Conservation (phyloP, 2,113 vertebrate species). For the Chamaea fasciata region DNA sequence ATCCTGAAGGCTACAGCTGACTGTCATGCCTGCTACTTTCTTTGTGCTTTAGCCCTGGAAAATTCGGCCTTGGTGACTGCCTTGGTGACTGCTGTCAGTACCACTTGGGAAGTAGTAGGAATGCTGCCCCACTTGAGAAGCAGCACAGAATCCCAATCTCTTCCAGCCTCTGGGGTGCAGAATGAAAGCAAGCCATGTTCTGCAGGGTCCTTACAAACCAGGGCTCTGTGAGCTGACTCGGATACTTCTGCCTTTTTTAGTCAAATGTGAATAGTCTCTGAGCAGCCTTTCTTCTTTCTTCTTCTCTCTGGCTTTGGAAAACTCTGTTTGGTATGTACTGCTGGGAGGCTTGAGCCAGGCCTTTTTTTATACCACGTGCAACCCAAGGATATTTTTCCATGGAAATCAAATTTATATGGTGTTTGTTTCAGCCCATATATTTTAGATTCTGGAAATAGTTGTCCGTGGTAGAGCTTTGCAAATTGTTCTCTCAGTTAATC, state of each 20-base stretch:
- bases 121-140: not conserved
- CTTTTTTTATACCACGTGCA: not conserved
- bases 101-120: not conserved
- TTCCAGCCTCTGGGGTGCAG: not conserved
- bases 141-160: not conserved
- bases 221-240: fast-evolving
- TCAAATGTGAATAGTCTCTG: not conserved
- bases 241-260: not conserved
- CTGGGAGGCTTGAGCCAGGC: not conserved
- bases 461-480: not conserved
- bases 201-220: not conserved
- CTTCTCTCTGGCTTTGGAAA: not conserved
- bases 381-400: not conserved
- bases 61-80: not conserved
- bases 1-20: not conserved
- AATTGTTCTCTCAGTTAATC: not conserved
- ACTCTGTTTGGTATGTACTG: not conserved
- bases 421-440: not conserved
- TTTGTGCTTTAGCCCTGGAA: not conserved
- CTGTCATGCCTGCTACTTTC: not conserved
- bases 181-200: not conserved
- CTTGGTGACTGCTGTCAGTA: not conserved
- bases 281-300: not conserved
- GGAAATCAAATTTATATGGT: not conserved
- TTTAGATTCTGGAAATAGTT: not conserved